Base-by-base conservation (phyloP, 1,140 invertebrate species). In the Muscidifurax raptorellus region DNA sequence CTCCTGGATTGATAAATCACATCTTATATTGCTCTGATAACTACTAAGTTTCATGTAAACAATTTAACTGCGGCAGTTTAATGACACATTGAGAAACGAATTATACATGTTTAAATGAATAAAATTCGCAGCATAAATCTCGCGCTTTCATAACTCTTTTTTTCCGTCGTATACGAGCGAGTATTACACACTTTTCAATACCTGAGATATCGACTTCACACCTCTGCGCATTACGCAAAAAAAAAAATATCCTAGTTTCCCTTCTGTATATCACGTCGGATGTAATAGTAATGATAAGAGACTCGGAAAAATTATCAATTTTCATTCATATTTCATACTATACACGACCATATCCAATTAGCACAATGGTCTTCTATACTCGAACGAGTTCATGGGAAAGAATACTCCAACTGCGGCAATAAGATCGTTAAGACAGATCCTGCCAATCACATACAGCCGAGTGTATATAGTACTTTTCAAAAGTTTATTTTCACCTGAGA, bases 381-480 rank as follows among this genome's bases (percentile, higher is more conserved):
- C n/a, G 66, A 71, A 22, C 69, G 59, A 47, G 32, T 30, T 30
- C 67, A 72, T 81, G 80, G 80, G 80, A 81, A 81, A 36, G 30
- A 2, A 27, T 40, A 13, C 64, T 69, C 76, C 1, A 32, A 32
- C 32, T 2, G 22, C n/a, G n/a, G 32, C 32, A 66, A 64, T 15
- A 9, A 74, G 80, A 81, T 80, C 79, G 36, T 69, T 28, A 80
- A 71, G 79, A 30, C 25, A 80, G 79, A 69, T 81, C 69, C 44
- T 47, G 28, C 40, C 80, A 74, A 81, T 81, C 80, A 36, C 64
- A 7, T 27, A 22, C 30, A 1, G n/a, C n/a, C n/a, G n/a, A n/a
- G n/a, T n/a, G n/a, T n/a, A n/a, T n/a, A n/a, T n/a, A n/a, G 44
- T 59, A 72, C 27, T 52, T 74, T 74, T 81, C 69, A 44, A 81